phyloP scores from a whole-genome alignment of 2,797 vertebrate genomes.

The Peromyscus melanophrys region DNA sequence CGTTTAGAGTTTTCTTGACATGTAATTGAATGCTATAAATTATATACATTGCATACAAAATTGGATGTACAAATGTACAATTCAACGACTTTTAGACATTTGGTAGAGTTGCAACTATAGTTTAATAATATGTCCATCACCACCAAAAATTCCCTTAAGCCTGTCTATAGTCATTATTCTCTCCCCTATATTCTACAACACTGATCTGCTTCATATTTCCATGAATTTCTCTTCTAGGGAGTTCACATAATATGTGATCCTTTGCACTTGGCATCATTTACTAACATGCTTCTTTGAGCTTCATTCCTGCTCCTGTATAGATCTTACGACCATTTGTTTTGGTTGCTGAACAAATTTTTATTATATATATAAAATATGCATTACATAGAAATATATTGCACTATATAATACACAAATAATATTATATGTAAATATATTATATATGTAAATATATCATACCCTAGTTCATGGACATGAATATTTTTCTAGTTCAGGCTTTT shows the following conservation, averaged over 20 bases:
- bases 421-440: neutral
- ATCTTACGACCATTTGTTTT: neutral
- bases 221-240: neutral
- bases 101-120: neutral
- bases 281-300: neutral
- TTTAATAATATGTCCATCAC: neutral
- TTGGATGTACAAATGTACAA: neutral
- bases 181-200: neutral
- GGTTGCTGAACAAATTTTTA: neutral
- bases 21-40: conserved; percentile 16
- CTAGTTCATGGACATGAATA: neutral
- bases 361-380: neutral
- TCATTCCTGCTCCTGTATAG: neutral
- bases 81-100: conserved; percentile 7
- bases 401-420: neutral
- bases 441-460: neutral
- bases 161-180: neutral
- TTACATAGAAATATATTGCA: neutral
- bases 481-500: conserved; percentile 37
- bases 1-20: neutral
- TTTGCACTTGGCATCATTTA: neutral
- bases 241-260: neutral
- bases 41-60: neutral
- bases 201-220: neutral
- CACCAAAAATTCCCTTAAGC: neutral